Percentiles rank a stretch among this genome's conserved stretches.
Evolutionary conservation across 2,113 vertebrate species (phyloP).

Genomic region (Microtus montanus): DNA sequence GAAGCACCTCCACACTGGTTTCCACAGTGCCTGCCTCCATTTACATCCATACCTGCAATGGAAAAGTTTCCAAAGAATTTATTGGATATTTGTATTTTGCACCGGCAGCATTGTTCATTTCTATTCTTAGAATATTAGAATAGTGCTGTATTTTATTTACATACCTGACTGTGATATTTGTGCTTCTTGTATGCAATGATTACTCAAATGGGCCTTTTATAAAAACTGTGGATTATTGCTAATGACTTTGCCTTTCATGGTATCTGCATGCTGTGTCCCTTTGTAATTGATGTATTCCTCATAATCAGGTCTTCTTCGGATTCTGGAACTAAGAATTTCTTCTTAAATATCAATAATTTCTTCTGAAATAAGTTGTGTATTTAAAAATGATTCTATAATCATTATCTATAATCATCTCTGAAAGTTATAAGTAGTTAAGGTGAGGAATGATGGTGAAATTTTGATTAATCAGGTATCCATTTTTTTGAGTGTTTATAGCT

Average conservation of each 20-base stretch:
- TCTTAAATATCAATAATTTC: not conserved
- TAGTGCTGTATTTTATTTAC: not conserved
- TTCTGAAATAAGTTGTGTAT: constrained; percentile 10
- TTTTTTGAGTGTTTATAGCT: constrained; percentile 21
- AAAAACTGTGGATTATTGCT: not conserved
- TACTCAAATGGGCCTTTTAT: not conserved
- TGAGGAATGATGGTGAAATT: not conserved
- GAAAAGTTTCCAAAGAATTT: too few relatives aligned
- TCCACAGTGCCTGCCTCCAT: not conserved
- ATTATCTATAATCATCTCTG: not conserved
- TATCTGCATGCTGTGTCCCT: not conserved
- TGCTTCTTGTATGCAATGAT: not conserved
- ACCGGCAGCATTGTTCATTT: not conserved
- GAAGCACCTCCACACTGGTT: not conserved
- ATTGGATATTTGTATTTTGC: not conserved
- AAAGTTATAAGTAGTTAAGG: constrained; percentile 19
- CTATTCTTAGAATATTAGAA: not conserved
- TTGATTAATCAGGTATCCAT: constrained; percentile 1
- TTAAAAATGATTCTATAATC: not conserved
- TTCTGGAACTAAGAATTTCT: constrained; percentile 12
- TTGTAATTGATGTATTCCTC: not conserved
- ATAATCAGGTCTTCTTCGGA: not conserved
- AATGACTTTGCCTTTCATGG: not conserved
- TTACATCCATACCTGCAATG: too few relatives aligned
- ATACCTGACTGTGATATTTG: not conserved